phyloP scores from a whole-genome alignment of 1,140 invertebrate genomes.

The Pinna nobilis region DNA sequence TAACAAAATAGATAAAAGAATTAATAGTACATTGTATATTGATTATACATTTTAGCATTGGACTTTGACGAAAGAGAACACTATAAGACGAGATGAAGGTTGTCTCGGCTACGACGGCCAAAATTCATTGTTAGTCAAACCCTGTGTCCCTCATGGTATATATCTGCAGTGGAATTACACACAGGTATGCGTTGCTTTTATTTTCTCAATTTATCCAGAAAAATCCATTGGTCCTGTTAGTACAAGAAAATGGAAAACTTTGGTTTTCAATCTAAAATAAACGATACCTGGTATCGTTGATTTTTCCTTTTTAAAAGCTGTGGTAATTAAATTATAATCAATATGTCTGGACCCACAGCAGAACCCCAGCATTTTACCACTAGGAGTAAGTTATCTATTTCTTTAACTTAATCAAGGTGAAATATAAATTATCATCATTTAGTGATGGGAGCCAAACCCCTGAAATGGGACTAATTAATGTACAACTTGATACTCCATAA shows the following conservation, averaged over 20 bases:
- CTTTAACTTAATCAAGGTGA: too few relatives aligned
- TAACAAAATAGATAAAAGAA: too few relatives aligned
- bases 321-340: not conserved
- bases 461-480: too few relatives aligned
- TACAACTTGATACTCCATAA: too few relatives aligned
- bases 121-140: constrained; percentile 21
- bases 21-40: too few relatives aligned
- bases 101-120: constrained; percentile 49
- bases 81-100: constrained; percentile 50
- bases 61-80: constrained; percentile 73
- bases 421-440: too few relatives aligned
- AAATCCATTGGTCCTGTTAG: not conserved
- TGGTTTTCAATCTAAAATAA: not conserved
- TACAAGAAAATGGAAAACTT: not conserved
- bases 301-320: not conserved
- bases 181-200: constrained; percentile 26
- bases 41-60: constrained; percentile 59
- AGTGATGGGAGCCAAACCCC: too few relatives aligned
- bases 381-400: too few relatives aligned
- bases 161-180: constrained; percentile 55
- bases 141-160: not conserved
- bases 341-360: not conserved
- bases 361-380: too few relatives aligned
- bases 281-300: not conserved
- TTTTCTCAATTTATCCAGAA: not conserved